Percentiles rank a stretch among this genome's conserved stretches.
phyloP scores from a whole-genome alignment of 2,797 vertebrate genomes.

The Eulemur mongoz region DNA sequence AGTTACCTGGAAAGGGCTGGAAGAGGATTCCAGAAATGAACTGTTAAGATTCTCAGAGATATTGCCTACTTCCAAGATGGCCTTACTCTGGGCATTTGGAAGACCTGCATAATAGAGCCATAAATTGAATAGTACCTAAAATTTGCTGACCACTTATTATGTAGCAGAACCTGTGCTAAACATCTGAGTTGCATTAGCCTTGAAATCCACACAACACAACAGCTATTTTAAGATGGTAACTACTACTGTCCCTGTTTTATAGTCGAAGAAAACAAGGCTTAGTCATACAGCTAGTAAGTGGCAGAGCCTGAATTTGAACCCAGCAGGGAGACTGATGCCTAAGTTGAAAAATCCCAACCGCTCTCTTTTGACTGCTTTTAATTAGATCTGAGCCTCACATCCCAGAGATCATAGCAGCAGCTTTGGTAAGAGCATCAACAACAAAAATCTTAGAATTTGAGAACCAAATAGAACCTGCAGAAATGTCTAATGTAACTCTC shows the following conservation, averaged over 20 bases:
- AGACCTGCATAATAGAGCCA: neutral
- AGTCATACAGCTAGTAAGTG: constrained; percentile 38
- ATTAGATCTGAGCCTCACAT: constrained; percentile 47
- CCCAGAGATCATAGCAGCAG: neutral
- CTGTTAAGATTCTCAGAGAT: neutral
- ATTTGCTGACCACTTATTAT: constrained; percentile 21
- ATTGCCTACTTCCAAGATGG: neutral
- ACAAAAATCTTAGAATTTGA: neutral
- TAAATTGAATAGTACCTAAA: neutral
- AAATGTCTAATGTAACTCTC: neutral
- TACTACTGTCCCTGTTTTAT: neutral
- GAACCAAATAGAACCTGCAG: neutral
- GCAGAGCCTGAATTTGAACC: constrained; percentile 57
- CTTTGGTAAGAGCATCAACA: neutral
- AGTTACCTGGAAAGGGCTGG: neutral
- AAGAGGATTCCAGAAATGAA: neutral
- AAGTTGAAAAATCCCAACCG: neutral
- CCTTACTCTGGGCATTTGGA: neutral
- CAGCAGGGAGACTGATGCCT: constrained; percentile 17
- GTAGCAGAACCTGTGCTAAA: neutral
- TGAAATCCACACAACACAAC: neutral
- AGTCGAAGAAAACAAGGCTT: constrained; percentile 50
- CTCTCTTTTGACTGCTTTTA: constrained; percentile 33
- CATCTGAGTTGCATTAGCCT: neutral
- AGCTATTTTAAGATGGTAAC: constrained; percentile 52